Percentiles rank a stretch among this genome's conserved stretches.
phyloP scores from a whole-genome alignment of 2,797 vertebrate genomes.

The Menidia menidia region DNA sequence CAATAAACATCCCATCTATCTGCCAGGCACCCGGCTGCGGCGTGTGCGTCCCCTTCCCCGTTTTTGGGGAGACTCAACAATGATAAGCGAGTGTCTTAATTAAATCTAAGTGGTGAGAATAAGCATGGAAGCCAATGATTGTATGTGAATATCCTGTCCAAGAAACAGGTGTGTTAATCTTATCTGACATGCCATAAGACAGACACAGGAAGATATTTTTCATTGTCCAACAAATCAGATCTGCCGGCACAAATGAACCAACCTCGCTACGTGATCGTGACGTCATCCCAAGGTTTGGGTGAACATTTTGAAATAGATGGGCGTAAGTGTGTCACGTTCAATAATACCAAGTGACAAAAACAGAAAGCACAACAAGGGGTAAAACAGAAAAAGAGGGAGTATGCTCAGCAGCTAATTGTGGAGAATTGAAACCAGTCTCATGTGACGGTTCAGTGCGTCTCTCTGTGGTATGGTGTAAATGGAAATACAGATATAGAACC shows the following conservation, averaged over 20 bases:
- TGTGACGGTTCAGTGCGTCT: constrained; percentile 10
- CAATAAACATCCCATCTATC: constrained; percentile 77
- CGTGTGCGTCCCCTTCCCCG: constrained; percentile 50
- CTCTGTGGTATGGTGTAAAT: constrained; percentile 10
- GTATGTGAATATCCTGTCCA: constrained; percentile 14
- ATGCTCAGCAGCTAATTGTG: background rate
- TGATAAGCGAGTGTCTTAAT: constrained; percentile 33
- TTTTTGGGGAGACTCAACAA: constrained; percentile 38
- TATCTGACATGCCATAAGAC: constrained; percentile 32
- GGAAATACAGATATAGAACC: background rate
- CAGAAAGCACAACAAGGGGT: background rate
- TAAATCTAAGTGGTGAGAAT: constrained; percentile 31
- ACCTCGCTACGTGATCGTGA: background rate
- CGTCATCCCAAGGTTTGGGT: background rate
- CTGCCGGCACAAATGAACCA: background rate
- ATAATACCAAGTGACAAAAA: background rate
- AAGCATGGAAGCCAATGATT: constrained; percentile 7
- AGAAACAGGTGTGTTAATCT: constrained; percentile 14
- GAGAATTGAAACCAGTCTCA: constrained; percentile 23
- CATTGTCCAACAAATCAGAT: constrained; percentile 9
- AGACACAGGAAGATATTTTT: constrained; percentile 19
- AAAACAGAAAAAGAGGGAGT: background rate
- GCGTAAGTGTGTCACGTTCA: background rate
- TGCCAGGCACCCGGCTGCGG: constrained; percentile 53
- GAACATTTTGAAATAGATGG: background rate